These are phyloP conservation scores for Euzetes globulus DNA, from an alignment of 2,888 invertebrate genomes.

Conservation along the genomic window DNA sequence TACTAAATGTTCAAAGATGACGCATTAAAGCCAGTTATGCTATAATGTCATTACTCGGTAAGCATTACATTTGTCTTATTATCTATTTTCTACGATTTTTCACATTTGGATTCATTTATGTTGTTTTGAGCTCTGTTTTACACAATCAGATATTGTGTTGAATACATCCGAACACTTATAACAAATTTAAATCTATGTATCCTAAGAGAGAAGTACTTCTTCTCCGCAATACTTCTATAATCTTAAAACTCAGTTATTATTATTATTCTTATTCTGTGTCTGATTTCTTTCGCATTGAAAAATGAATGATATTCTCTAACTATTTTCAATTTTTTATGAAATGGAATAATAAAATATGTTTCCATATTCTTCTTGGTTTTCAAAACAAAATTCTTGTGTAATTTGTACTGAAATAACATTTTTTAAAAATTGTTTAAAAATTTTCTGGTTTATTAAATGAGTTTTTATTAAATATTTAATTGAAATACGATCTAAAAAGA, in stretches of 20 bases:
- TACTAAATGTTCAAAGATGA: conserved; percentile 17
- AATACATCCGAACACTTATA: too few species aligned
- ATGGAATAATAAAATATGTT: too few species aligned
- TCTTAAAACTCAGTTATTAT: not conserved
- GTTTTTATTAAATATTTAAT: too few species aligned
- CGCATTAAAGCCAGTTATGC: conserved; percentile 23
- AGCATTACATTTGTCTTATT: conserved; percentile 4
- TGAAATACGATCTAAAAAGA: too few species aligned
- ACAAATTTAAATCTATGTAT: too few species aligned
- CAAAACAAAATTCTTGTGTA: too few species aligned
- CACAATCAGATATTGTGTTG: not conserved
- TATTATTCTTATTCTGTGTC: not conserved
- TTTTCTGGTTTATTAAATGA: not conserved
- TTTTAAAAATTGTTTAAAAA: too few species aligned
- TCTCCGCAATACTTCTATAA: too few species aligned
- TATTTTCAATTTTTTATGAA: too few species aligned
- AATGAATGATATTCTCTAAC: not conserved
- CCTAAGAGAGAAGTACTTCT: too few species aligned
- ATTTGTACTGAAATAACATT: not conserved
- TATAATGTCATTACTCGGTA: conserved; percentile 27
- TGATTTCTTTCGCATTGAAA: not conserved
- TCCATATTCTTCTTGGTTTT: too few species aligned
- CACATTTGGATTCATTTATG: not conserved
- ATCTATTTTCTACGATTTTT: not conserved
- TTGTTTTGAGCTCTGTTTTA: not conserved